Evolutionary conservation across 1,140 invertebrate species (phyloP), one percentile per base, ranked within the genome.

Genomic region (Penaeus vannamei): DNA sequence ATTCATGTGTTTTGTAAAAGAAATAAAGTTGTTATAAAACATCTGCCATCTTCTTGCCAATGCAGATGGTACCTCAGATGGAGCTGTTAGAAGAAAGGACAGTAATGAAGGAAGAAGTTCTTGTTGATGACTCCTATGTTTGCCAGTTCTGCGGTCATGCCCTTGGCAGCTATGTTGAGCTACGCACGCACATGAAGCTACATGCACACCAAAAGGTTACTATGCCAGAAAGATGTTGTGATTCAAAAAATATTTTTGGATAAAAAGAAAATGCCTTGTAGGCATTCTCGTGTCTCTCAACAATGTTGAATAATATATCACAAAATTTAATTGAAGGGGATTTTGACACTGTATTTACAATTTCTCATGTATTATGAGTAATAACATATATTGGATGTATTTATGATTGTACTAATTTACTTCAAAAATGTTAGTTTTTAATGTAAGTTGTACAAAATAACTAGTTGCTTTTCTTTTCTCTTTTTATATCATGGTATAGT

Each of bases 201-300:
- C 94, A 95, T 92, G 94, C 94, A 91, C 91, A 93, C 89, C 93
- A 94, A 91, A 94, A 95, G 93, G 94, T 94, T 91, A 88, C 80
- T 72, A 76, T 26, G n/a, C 14, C 5, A 5, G 8, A 72, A 32
- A 32, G n/a, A 26, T 72, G 10, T 17, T 26, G 42, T 53, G 36
- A 62, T 62, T 22, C 8, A 32, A 26, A 79, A 0, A 26, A 7
- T 46, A 29, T 20, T 10, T 29, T 26, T 46, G 26, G 36, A 26
- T 36, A 79, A 42, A 42, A 42, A 42, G 36, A 42, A 42, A 42
- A 42, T 42, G 53, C 8, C 46, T 53, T 53, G 46, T 53, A 12
- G 46, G 10, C 10, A 5, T 53, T 53, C 2, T 53, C 53, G 1
- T 53, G 12, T 53, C 0, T 53, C 36, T 42, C 8, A 7, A 42